Evolutionary conservation across 92 coral and sea anemone genomes (phyloP), one percentile per base, ranked within the genome.

Genomic region (Muricea muricata): DNA sequence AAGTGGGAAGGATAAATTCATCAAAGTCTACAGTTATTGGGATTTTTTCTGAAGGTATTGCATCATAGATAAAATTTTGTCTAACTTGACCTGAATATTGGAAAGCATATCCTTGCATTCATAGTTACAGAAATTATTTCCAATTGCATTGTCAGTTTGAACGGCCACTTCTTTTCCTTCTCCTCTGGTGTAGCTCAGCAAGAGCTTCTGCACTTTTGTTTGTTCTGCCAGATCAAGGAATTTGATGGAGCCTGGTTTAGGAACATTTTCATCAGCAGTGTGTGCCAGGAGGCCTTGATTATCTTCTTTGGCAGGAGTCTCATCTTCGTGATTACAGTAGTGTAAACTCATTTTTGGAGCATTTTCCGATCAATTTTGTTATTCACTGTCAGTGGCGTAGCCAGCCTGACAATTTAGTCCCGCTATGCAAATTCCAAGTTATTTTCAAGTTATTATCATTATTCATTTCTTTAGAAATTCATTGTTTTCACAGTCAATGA

Each of bases 151-250:
- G 0, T 65, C 72, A 3, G 37, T 65, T 35, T 65, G 72, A 24
- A 65, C 72, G 5, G 12, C 72, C 3, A 26, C 72, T 65, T 65
- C 72, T 65, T 65, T 65, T 10, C 72, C 72, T 15, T 65, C 37
- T 25, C 37, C 72, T 65, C 13, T 65, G 3, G 67, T 1, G 23
- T 23, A 58, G 25, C 13, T 30, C 1, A 23, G 3, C 29, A 58
- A 4, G 18, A 58, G 25, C 25, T 58, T 58, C 13, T 58, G 67
- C 18, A 58, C 67, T 29, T 58, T 58, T 29, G 33, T 11, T 29
- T 65, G 72, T 29, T 65, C 72, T 28, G 72, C 11, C 3, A 41
- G 37, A 20, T 6, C 17, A 1, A 65, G 31, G 37, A 65, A 65
- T 7, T 26, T 65, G 7, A 10, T 1, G 33, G 39, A 65, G 4